These are phyloP conservation scores for Balanococcus diminutus DNA, from an alignment of 2,888 invertebrate genomes.

Conservation along the genomic window DNA sequence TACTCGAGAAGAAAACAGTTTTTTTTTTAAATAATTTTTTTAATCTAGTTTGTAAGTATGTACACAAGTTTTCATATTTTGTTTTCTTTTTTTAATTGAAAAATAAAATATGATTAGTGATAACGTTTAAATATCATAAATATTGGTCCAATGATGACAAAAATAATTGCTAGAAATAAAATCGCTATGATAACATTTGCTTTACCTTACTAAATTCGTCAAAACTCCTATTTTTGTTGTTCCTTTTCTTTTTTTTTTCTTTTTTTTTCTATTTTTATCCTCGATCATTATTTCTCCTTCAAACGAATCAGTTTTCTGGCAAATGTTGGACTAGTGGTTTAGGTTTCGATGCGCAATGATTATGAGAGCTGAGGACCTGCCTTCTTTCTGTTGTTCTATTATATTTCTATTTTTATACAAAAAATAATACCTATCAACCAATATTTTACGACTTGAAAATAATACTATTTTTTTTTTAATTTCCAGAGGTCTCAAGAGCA, in stretches of 20 bases:
- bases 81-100: background rate
- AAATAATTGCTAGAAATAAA: background rate
- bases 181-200: background rate
- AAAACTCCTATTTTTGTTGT: background rate
- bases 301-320: background rate
- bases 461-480: background rate
- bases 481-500: slow-evolving; percentile 29
- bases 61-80: too few relatives aligned
- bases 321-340: background rate
- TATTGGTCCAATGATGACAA: slow-evolving; percentile 14
- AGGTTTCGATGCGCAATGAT: slow-evolving; percentile 22
- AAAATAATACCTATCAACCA: background rate
- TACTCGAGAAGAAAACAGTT: too few relatives aligned
- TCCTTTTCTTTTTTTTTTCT: background rate
- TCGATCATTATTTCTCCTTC: background rate
- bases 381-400: background rate
- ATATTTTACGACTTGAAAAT: too few relatives aligned
- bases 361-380: slow-evolving; percentile 3
- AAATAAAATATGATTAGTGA: too few relatives aligned
- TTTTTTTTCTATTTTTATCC: background rate
- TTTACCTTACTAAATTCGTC: background rate
- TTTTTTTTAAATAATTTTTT: too few relatives aligned
- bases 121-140: too few relatives aligned
- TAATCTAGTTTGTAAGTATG: background rate
- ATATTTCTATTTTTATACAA: background rate